phyloP scores from a whole-genome alignment of 1,140 invertebrate species.

The Heliconius nattereri region DNA sequence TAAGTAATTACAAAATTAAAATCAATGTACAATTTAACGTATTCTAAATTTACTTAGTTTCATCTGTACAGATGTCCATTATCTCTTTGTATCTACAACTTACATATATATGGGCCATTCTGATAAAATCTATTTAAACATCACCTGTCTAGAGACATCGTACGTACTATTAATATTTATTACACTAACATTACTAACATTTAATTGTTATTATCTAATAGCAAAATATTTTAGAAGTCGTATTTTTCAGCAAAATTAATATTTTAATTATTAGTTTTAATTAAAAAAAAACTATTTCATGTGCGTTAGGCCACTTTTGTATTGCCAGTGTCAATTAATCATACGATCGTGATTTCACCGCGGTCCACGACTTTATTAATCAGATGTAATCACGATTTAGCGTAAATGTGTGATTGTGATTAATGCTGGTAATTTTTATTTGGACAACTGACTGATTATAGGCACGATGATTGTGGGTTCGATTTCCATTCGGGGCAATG shows the following conservation, averaged over 20 bases:
- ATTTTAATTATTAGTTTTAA: not conserved
- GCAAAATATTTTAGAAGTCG: not conserved
- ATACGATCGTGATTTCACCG: slow-evolving; percentile 47
- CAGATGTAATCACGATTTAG: slow-evolving; percentile 57
- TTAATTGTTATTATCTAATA: too few species aligned
- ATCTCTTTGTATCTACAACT: too few species aligned
- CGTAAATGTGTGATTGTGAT: slow-evolving; percentile 72
- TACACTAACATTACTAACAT: not conserved
- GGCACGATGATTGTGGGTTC: not conserved
- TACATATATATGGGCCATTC: too few species aligned
- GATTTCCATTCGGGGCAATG: too few species aligned
- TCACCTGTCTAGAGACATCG: not conserved
- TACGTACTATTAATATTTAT: not conserved
- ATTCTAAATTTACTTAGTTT: too few species aligned
- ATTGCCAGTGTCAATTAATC: slow-evolving; percentile 43
- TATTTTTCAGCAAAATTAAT: not conserved
- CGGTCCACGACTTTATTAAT: slow-evolving; percentile 58
- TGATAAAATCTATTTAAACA: too few species aligned
- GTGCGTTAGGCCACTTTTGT: not conserved
- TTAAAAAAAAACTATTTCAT: not conserved
- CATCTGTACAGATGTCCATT: too few species aligned
- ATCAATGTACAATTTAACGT: too few species aligned
- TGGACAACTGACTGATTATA: not conserved
- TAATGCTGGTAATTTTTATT: slow-evolving; percentile 50
- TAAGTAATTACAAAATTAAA: too few species aligned